A percentile compares a stretch with the other conserved stretches of the same genome.
These are phyloP conservation scores for Lepidochitona cinerea DNA, from an alignment of 2,888 invertebrate species.

Conservation along the genomic window DNA sequence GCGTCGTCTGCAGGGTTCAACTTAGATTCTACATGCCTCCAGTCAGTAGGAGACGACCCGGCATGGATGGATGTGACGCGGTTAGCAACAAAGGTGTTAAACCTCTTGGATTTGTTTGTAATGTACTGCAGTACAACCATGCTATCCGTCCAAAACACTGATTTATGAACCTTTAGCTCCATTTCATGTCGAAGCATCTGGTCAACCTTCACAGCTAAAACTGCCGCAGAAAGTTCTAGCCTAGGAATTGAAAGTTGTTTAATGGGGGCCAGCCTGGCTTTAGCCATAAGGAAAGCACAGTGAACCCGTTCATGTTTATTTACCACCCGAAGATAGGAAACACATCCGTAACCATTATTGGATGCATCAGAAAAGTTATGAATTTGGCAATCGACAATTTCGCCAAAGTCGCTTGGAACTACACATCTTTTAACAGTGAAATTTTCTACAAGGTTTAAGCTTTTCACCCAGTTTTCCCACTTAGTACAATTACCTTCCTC, in stretches of 20 bases:
- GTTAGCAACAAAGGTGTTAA: constrained; percentile 16
- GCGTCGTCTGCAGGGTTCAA: constrained; percentile 10
- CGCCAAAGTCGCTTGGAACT: background rate
- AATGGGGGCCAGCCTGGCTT: constrained; percentile 7
- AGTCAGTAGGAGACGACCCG: constrained; percentile 1
- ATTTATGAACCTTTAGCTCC: background rate
- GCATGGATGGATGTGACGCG: constrained; percentile 3
- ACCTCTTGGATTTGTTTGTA: constrained; percentile 6
- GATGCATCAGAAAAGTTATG: constrained; percentile 18
- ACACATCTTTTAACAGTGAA: background rate
- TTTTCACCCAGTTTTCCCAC: no score
- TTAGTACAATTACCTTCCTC: no score
- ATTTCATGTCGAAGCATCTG: background rate
- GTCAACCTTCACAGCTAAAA: constrained; percentile 10
- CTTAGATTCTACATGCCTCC: constrained; percentile 10
- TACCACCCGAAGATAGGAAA: constrained; percentile 6
- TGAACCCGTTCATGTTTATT: background rate
- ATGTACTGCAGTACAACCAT: constrained; percentile 12
- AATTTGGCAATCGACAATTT: background rate
- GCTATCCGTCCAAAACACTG: constrained; percentile 18
- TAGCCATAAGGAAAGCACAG: constrained; percentile 13
- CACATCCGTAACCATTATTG: constrained; percentile 6
- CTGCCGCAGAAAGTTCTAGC: constrained; percentile 13
- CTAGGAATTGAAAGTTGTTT: constrained; percentile 16
- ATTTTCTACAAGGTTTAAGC: no score